These are phyloP conservation scores for Corvus cornix DNA, from an alignment of 2,113 vertebrate genomes.

Conservation along the genomic window DNA sequence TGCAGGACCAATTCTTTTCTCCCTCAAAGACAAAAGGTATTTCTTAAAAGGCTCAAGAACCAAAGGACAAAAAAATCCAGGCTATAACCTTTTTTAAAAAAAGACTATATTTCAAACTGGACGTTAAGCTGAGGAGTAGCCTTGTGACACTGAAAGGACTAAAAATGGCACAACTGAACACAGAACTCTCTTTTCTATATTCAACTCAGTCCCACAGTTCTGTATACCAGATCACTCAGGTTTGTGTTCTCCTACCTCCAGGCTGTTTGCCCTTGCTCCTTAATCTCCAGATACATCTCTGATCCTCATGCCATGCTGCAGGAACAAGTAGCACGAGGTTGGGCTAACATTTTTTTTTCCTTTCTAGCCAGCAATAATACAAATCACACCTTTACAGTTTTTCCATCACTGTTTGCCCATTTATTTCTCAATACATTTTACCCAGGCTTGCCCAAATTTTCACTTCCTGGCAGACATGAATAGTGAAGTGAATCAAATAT, in stretches of 20 bases:
- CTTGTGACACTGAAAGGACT: not conserved
- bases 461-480: not conserved
- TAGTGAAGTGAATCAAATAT: not conserved
- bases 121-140: not conserved
- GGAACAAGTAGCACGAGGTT: fast-evolving
- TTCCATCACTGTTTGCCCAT: not conserved
- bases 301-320: not conserved
- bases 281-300: conserved; percentile 21
- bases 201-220: not conserved
- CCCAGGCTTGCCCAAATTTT: not conserved
- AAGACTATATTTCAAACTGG: not conserved
- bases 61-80: not conserved
- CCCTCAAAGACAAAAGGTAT: not conserved
- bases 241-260: not conserved
- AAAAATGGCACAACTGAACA: not conserved
- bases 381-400: not conserved
- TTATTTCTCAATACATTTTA: not conserved
- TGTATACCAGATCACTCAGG: not conserved
- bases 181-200: not conserved
- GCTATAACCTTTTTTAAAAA: not conserved
- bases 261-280: not conserved
- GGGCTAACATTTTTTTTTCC: not conserved
- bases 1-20: not conserved
- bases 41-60: not conserved
- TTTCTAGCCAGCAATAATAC: not conserved